Percentiles rank a stretch among this genome's conserved stretches.
Conservation (phyloP, 2,797 vertebrate genomes). For the Limosa lapponica region DNA sequence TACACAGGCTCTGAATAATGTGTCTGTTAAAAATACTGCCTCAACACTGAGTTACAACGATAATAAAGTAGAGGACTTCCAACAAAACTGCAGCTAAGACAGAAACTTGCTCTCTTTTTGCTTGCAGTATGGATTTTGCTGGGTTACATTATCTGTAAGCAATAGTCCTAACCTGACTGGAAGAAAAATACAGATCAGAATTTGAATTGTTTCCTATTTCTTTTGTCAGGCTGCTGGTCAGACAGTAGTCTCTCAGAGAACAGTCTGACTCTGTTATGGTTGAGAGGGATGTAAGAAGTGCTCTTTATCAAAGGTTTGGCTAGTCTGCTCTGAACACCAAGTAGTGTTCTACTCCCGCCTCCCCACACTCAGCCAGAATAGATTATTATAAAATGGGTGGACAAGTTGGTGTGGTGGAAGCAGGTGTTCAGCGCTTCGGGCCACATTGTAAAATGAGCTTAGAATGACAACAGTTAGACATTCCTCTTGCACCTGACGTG, state of each 20-base stretch:
- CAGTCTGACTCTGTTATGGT: neutral
- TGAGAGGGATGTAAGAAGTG: neutral
- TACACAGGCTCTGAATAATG: neutral
- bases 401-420: neutral
- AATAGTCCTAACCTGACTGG: neutral
- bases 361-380: neutral
- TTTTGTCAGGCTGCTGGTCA: neutral
- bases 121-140: neutral
- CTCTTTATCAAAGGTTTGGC: neutral
- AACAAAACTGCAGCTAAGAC: neutral
- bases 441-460: neutral
- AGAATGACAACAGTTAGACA: neutral
- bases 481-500: neutral
- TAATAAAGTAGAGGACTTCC: neutral
- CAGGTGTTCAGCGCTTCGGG: fast-evolving
- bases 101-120: neutral
- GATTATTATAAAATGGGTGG: neutral
- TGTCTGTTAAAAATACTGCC: neutral
- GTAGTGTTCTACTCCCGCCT: neutral
- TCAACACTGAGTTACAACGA: neutral
- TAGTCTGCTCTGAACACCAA: neutral
- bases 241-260: neutral
- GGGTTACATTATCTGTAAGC: neutral
- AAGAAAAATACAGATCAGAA: neutral
- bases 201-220: neutral